Evolutionary conservation across 2,113 vertebrate species (phyloP), one percentile per base, ranked within the genome.

Genomic region (Phalacrocorax carbo): DNA sequence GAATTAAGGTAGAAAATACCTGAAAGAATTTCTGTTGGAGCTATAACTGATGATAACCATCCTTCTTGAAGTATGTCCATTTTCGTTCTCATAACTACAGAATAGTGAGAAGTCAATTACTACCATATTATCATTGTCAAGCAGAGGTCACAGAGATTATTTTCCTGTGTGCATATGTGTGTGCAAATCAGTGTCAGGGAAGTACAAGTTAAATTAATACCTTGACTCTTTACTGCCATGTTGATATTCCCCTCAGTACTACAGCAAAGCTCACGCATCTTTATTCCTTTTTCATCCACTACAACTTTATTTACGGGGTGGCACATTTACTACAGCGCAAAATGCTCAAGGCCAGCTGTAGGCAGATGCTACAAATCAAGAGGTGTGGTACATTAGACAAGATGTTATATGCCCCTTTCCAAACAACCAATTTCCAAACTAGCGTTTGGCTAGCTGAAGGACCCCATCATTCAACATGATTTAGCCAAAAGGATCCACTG

Each of bases 1-100:
- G 68, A 91, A 86, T 95, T 86, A 92, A 93, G 82, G 57, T 60
- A 78, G 89, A 93, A 96, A 96, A 88, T 57, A 93, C 64, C 70
- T 96, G 62, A 86, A 92, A 93, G 69, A 68, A 57, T 94, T 95
- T 92, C 65, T 89, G 77, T 61, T 48, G 60, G 46, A 95, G 81
- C 40, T 83, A 12, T 48, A 82, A 78, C n/a, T 23, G 68, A 70
- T 64, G 20, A 89, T 83, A 82, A 62, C 34, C 32, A 72, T 95
- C 20, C 69, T 79, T 87, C 70, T 32, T 29, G 23, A 91, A 93
- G 48, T 81, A 86, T 23, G 75, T n/a, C 72, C 69, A 40, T 86
- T 87, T 89, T 91, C 68, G 8, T 93, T 75, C 66, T 88, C 58
- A 22, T 78, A 71, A 68, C 68, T 76, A 70, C 42, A 76, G 61